Evolutionary conservation across 1,140 invertebrate genomes (phyloP).

Genomic region (Meloidogyne hapla): DNA sequence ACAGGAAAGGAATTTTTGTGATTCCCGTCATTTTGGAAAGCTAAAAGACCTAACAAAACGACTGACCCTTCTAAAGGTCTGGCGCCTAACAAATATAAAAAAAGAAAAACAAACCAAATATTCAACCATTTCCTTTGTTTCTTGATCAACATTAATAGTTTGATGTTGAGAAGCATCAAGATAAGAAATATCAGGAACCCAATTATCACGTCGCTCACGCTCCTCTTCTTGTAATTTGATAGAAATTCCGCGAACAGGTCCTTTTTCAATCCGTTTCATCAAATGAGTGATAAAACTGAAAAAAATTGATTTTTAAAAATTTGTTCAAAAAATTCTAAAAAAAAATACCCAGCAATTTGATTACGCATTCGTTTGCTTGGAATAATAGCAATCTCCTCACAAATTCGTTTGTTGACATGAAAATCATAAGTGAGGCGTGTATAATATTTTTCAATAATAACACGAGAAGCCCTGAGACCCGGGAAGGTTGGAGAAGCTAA

Average conservation of each 20-base stretch:
- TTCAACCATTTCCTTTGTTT: conserved; percentile 42
- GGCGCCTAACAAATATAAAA: too few species aligned
- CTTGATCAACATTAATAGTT: conserved; percentile 34
- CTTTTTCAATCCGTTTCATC: conserved; percentile 94
- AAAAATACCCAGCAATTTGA: conserved; percentile 89
- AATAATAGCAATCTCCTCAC: conserved; percentile 98
- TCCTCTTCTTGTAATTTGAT: conserved; percentile 99
- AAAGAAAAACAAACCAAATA: conserved; percentile 23
- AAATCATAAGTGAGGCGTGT: conserved; percentile 81
- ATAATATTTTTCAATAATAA: conserved; percentile 99
- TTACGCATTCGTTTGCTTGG: conserved; percentile 94
- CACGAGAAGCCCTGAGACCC: conserved; percentile 68
- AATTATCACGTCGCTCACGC: conserved; percentile 96
- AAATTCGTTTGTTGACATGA: conserved; percentile 81
- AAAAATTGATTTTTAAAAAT: too few species aligned
- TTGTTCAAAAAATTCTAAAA: too few species aligned
- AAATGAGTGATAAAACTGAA: conserved; percentile 98
- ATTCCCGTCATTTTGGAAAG: too few species aligned
- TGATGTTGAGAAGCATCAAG: conserved; percentile 81
- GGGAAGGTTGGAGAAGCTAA: neutral
- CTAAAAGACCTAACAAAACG: too few species aligned
- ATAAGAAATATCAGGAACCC: conserved; percentile 77
- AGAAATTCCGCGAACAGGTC: conserved; percentile 93
- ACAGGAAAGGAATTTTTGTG: too few species aligned
- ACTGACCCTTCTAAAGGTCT: too few species aligned